These are phyloP conservation scores for Hassar affinis DNA, from an alignment of 2,113 vertebrate genomes.

Conservation along the genomic window DNA sequence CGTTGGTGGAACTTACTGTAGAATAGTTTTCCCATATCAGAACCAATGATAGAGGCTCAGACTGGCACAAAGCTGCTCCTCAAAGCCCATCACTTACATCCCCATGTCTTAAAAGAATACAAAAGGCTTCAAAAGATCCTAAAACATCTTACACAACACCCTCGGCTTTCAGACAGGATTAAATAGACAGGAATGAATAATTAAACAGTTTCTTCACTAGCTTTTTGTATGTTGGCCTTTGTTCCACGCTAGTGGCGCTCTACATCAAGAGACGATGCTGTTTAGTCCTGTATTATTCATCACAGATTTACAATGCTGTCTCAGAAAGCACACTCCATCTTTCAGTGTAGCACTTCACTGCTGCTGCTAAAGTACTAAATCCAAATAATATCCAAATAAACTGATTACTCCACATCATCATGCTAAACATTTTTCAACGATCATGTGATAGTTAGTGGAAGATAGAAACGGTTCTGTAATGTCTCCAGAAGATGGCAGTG, in stretches of 20 bases:
- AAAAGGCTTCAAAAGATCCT: constrained; percentile 45
- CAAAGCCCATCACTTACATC: background rate
- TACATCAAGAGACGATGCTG: constrained; percentile 26
- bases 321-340: background rate
- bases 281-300: constrained; percentile 30
- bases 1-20: background rate
- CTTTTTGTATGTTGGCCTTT: constrained; percentile 43
- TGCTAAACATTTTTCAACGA: background rate
- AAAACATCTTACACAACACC: constrained; percentile 23
- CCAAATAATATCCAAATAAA: background rate
- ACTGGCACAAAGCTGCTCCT: background rate
- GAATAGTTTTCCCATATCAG: background rate
- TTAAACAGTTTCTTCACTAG: constrained; percentile 38
- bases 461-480: background rate
- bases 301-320: background rate
- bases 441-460: background rate
- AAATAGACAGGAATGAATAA: constrained; percentile 57
- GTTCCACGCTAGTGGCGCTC: background rate
- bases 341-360: background rate
- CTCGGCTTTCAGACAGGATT: constrained; percentile 14
- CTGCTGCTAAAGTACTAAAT: background rate
- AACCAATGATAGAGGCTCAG: background rate
- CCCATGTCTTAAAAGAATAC: constrained; percentile 18
- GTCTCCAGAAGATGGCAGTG: constrained; percentile 60
- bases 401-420: background rate